Percentiles rank a stretch among this genome's conserved stretches.
These are phyloP conservation scores for Hetaerina americana DNA, from an alignment of 1,140 invertebrate genomes.

Conservation along the genomic window DNA sequence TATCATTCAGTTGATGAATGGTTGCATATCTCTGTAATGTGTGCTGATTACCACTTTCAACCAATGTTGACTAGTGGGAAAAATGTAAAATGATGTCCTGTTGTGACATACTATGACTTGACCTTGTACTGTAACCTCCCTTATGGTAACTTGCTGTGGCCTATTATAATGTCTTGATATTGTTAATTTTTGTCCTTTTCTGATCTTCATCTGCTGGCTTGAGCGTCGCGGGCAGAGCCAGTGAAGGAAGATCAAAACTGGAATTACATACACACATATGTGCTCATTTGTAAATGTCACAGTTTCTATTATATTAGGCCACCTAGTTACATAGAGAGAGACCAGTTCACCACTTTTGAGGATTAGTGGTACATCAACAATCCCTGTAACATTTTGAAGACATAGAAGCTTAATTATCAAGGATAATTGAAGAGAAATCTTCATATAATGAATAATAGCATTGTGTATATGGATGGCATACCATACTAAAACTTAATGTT, in stretches of 20 bases:
- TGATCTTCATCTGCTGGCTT: neutral
- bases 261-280: too few relatives aligned
- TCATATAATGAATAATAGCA: neutral
- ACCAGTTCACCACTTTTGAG: neutral
- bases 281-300: neutral
- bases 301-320: neutral
- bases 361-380: neutral
- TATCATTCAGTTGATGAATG: neutral
- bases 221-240: neutral
- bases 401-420: too few relatives aligned
- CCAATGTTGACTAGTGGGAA: neutral
- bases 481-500: too few relatives aligned
- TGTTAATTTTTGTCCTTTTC: neutral
- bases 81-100: neutral
- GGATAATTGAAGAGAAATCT: neutral
- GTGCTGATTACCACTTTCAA: neutral
- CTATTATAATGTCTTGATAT: too few relatives aligned
- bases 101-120: neutral
- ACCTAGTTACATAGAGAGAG: neutral
- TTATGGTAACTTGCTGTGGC: neutral
- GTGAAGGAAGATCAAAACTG: neutral
- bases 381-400: too few relatives aligned
- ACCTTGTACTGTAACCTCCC: neutral
- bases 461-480: too few relatives aligned
- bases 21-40: neutral